Conservation (phyloP, 2,113 vertebrate genomes). For the Podarcis cretensis region DNA sequence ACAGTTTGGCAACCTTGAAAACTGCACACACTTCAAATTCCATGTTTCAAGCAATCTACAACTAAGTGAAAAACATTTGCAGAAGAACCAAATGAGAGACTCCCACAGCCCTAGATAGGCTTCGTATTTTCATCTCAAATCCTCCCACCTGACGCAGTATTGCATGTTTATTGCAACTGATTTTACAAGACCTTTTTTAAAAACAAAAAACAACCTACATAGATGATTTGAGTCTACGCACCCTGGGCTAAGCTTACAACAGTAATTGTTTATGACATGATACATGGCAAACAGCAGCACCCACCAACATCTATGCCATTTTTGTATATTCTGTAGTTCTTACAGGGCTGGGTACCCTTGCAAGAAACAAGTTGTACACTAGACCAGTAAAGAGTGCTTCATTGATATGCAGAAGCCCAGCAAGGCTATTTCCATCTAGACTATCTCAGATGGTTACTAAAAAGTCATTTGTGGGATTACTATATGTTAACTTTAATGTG, state of each 20-base stretch:
- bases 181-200: not conserved
- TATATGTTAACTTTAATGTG: not conserved
- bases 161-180: not conserved
- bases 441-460: not conserved
- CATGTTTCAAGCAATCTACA: not conserved
- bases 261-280: not conserved
- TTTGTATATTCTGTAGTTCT: not conserved
- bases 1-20: not conserved
- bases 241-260: too few relatives aligned
- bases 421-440: not conserved
- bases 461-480: not conserved
- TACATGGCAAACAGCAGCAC: too few relatives aligned
- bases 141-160: too few relatives aligned
- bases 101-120: not conserved
- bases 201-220: not conserved
- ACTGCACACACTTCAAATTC: not conserved
- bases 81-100: not conserved
- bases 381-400: not conserved
- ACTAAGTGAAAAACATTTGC: not conserved
- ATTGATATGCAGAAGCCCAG: not conserved
- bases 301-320: not conserved
- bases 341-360: not conserved
- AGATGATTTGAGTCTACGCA: not conserved
- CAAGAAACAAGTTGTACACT: not conserved
- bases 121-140: not conserved